Evolutionary conservation across 2,797 vertebrate species (phyloP).

Genomic region (Erpetoichthys calabaricus): DNA sequence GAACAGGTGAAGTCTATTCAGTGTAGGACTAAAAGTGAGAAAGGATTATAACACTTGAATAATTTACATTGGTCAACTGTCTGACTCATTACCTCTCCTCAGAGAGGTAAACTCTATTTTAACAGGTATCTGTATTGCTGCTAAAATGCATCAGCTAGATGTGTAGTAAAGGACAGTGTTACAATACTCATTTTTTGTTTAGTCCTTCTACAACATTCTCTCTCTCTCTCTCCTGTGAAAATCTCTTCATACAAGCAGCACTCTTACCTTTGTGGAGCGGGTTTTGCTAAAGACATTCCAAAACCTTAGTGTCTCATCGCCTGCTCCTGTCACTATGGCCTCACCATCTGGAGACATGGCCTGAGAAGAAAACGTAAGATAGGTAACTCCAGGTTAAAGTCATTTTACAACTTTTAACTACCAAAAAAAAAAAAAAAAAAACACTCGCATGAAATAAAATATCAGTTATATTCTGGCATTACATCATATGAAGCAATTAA

Average conservation of each 20-base stretch:
- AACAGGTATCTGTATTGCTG: too few relatives aligned
- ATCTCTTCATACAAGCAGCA: not conserved
- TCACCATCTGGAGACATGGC: constrained; percentile 97
- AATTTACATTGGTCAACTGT: not conserved
- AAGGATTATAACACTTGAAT: too few relatives aligned
- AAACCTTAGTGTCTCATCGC: constrained; percentile 89
- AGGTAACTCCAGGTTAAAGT: constrained; percentile 4
- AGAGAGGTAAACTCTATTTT: too few relatives aligned
- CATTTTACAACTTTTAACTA: not conserved
- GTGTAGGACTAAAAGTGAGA: too few relatives aligned
- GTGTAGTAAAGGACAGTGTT: not conserved
- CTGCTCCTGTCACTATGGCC: constrained; percentile 92
- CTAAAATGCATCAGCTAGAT: not conserved
- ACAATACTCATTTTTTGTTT: not conserved
- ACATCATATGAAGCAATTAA: too few relatives aligned
- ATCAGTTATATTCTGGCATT: too few relatives aligned
- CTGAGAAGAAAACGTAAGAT: constrained; percentile 33
- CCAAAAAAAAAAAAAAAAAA: not conserved
- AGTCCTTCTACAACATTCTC: not conserved
- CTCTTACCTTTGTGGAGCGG: constrained; percentile 80
- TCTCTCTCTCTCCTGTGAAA: not conserved
- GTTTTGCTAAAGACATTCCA: constrained; percentile 99
- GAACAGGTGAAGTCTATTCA: too few relatives aligned
- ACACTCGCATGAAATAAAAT: too few relatives aligned
- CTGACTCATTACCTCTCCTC: too few relatives aligned